Evolutionary conservation across 2,113 vertebrate genomes (phyloP), one percentile per base, ranked within the genome.

Genomic region (Aramus guarauna): DNA sequence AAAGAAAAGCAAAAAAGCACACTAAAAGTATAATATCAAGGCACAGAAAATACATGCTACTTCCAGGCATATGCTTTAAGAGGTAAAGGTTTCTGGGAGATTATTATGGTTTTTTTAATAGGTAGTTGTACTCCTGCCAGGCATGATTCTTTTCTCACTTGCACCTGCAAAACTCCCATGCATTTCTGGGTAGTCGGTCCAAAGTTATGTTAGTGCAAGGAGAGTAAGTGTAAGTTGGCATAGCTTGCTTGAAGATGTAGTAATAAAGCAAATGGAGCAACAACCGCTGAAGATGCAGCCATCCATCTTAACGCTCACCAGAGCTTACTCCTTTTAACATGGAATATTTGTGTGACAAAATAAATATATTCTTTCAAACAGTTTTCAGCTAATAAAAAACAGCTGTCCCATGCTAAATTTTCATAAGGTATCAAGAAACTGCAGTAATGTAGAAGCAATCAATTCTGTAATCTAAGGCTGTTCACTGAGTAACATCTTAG

Each of bases 11-110:
- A 0, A 78, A 90, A 89, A 95, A 95, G 79, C 92, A 96, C 92
- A 82, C 43, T 85, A 60, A 64, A 95, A 92, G 45, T 78, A 71
- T 72, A 91, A n/a, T 85, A 81, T 27, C 91, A 92, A 96, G 93
- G 91, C 84, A 95, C 91, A 93, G 93, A 95, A 97, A 92, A 96
- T 85, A 43, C 96, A 96, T 92, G 96, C 94, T 95, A 60, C 89
- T 95, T 94, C 78, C 86, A 91, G 87, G 78, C 87, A 93, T 91
- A 90, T 32, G 47, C 50, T 95, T 81, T 63, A 91, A 95, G 37
- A 88, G 11, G 62, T 68, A 95, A 84, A 88, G 41, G 50, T 83
- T 91, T 91, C 66, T 82, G 63, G 50, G 75, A 75, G 69, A 34
- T 9, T 37, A 30, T 78, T 59, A 5, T n/a, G 11, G n/a, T 56